Percentiles rank a stretch among this genome's conserved stretches.
These are phyloP conservation scores for Antennarius maculatus DNA, from an alignment of 2,797 vertebrate genomes.

Conservation along the genomic window DNA sequence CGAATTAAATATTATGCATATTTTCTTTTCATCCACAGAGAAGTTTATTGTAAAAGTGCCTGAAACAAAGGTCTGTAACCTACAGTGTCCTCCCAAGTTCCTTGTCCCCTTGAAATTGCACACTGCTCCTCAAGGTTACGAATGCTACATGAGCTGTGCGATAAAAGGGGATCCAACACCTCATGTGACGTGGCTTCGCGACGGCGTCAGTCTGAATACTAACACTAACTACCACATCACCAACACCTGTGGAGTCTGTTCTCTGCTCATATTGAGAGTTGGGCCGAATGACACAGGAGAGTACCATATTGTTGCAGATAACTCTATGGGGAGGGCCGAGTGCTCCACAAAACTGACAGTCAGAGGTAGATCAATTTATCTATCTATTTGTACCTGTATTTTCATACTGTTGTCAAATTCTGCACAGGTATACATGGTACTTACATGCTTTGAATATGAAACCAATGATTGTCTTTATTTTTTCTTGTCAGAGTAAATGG, in stretches of 20 bases:
- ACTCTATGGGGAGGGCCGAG: conserved; percentile 80
- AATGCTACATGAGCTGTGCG: conserved; percentile 93
- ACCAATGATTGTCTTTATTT: conserved; percentile 19
- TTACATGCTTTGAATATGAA: background rate
- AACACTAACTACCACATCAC: conserved; percentile 85
- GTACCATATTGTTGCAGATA: conserved; percentile 87
- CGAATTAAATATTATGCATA: background rate
- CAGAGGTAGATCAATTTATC: conserved; percentile 78
- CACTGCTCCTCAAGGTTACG: conserved; percentile 86
- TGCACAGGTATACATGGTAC: background rate
- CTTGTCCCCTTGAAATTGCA: conserved; percentile 87
- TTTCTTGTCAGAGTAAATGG: conserved; percentile 70
- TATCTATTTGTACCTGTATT: background rate
- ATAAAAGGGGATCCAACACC: conserved; percentile 86
- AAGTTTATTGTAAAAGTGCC: conserved; percentile 76
- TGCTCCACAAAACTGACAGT: conserved; percentile 86
- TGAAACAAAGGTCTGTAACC: conserved; percentile 75
- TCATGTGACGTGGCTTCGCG: conserved; percentile 89
- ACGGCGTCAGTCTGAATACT: conserved; percentile 84
- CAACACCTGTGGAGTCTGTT: conserved; percentile 92
- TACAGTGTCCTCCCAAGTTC: conserved; percentile 84
- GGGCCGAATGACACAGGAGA: conserved; percentile 84
- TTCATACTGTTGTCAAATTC: too few relatives aligned
- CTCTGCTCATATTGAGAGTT: conserved; percentile 86
- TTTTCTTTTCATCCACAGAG: conserved; percentile 72